Base-by-base conservation (phyloP, 2,888 invertebrate genomes). In the Metellina segmentata region DNA sequence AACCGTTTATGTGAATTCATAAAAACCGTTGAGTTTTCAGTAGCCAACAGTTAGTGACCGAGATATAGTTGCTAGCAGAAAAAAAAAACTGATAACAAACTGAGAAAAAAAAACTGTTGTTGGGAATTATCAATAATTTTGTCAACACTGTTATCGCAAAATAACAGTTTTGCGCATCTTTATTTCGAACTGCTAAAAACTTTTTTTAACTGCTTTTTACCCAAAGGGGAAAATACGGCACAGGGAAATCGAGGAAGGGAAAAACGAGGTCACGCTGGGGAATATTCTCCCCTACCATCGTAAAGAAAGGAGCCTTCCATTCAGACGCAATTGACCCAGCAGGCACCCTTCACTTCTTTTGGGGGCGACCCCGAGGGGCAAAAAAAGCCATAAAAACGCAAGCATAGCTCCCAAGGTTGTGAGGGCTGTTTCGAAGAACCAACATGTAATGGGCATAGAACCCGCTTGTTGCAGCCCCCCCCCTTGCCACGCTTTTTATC, bases 391-490 rank as follows among this genome's bases (percentile, higher is more conserved):
- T 69, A 61, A 34, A 11, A 70, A 69, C 34, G 70, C 81, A 34
- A 34, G 19, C 48, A 11, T 11, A 20, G 52, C 51, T 49, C 72
- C 20, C 82, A 82, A 82, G 82, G 82, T 82, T 82, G 71, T n/a
- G 20, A 9, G n/a, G 71, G 72, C 71, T 52, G 51, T 52, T 82
- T 82, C 72, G 11, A n/a, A 82, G 82, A 82, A 72, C 19, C 52
- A 82, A 82, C 71, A 69, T 6, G n/a, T 52, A 51, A 13, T 13
- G 51, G 49, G 51, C n/a, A 16, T 19, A 8, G 11, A 34, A 51
- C 20, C 51, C 69, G 11, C 69, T 16, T 69, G 69, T 69, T 69
- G 69, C 16, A 13, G 69, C 82, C 52, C 82, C 9, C 69, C 81
- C 70, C 81, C 81, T 70, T 49, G n/a, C 34, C 71, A 7, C 8